A percentile compares a stretch with the other conserved stretches of the same genome.
Evolutionary conservation across 1,140 invertebrate species (phyloP).

Genomic region (Panagrolaimus sp.): DNA sequence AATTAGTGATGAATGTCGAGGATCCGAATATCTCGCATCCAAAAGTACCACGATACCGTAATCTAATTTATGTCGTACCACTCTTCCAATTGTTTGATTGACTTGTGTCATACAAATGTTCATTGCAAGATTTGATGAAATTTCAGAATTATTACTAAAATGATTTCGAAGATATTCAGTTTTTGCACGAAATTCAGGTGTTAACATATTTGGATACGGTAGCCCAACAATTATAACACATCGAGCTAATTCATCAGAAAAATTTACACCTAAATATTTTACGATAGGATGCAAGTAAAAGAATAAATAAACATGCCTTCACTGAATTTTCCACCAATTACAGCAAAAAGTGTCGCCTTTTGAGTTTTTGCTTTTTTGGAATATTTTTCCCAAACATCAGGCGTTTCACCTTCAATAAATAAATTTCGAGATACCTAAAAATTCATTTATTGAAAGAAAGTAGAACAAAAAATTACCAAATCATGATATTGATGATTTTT

Average conservation of each 20-base stretch:
- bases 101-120: constrained; percentile 66
- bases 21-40: constrained; percentile 66
- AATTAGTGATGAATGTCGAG: constrained; percentile 6
- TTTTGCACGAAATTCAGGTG: constrained; percentile 81
- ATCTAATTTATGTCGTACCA: constrained; percentile 83
- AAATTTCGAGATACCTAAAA: constrained; percentile 21
- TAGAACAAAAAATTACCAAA: constrained; percentile 7
- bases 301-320: constrained; percentile 19
- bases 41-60: constrained; percentile 88
- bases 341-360: constrained; percentile 29
- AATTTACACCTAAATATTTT: constrained; percentile 67
- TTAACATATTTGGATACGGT: constrained; percentile 83
- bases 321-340: constrained; percentile 38
- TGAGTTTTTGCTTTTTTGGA: constrained; percentile 17
- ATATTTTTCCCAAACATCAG: constrained; percentile 29
- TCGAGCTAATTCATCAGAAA: constrained; percentile 85
- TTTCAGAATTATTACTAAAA: constrained; percentile 10
- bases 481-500: constrained; percentile 20
- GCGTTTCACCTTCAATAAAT: background rate
- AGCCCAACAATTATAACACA: constrained; percentile 89
- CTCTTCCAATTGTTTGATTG: constrained; percentile 91
- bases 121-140: constrained; percentile 11
- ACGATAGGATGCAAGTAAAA: too few species aligned
- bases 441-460: constrained; percentile 1
- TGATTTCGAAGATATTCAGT: constrained; percentile 65